A percentile compares a stretch with the other conserved stretches of the same genome.
Conservation (phyloP, 2,113 vertebrate genomes). For the Trachemys scripta region DNA sequence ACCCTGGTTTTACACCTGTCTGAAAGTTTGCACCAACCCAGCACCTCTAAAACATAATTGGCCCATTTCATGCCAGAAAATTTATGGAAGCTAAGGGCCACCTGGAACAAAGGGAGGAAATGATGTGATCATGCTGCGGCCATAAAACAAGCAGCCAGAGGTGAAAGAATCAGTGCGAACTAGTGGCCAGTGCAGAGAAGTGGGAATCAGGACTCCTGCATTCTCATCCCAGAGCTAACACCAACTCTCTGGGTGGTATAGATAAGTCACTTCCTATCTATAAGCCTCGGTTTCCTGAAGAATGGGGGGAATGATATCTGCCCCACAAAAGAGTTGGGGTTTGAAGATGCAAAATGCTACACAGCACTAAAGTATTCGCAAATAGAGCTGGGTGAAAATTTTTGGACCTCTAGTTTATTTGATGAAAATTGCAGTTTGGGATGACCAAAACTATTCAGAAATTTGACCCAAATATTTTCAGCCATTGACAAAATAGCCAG, state of each 20-base stretch:
- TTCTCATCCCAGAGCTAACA: background rate
- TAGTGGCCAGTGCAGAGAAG: background rate
- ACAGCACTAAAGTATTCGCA: background rate
- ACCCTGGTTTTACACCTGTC: background rate
- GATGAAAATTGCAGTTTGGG: background rate
- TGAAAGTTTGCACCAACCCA: conserved; percentile 13
- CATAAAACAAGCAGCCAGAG: conserved; percentile 68
- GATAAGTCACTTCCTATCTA: conserved; percentile 3
- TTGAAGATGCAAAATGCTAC: background rate
- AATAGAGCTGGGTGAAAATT: background rate
- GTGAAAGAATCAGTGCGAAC: conserved; percentile 8
- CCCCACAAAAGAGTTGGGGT: background rate
- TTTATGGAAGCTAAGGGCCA: conserved; percentile 12
- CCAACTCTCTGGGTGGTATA: background rate
- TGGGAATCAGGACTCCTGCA: background rate
- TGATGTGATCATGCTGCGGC: background rate
- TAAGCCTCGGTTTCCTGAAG: background rate
- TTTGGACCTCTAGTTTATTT: background rate
- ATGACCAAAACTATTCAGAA: background rate
- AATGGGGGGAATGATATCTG: background rate
- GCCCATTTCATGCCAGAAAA: conserved; percentile 32
- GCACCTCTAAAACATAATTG: conserved; percentile 1
- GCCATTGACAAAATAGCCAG: background rate
- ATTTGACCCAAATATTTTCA: background rate
- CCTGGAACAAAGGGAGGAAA: conserved; percentile 39